Evolutionary conservation across 2,888 invertebrate species (phyloP), one percentile per base, ranked within the genome.

Genomic region (Eurois occulta): DNA sequence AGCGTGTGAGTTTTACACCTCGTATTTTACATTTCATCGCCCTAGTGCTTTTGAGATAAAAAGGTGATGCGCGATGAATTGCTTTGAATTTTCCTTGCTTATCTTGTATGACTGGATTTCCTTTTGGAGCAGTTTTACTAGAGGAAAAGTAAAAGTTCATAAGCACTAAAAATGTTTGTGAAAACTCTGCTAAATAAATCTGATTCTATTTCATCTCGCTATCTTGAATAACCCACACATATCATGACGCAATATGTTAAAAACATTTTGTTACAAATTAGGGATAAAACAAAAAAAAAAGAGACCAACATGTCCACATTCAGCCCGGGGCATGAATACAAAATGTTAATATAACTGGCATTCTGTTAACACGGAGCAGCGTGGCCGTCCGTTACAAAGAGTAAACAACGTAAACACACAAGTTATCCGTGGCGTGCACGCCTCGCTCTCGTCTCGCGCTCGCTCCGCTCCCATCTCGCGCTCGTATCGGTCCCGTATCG

Each of bases 311-410:
- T 81, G 84, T 85, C 87, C 84, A 83, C 80, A 75, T 71, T 66
- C 24, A 71, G 78, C 78, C 75, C 62, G 76, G 75, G 48, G 80
- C 78, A 80, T 87, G 87, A 87, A 88, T 83, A 86, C 85, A 86
- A 87, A 91, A 89, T 87, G 85, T 91, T 89, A 89, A 88, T 88
- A 87, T 84, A 80, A 79, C 80, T 86, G 83, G 83, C 85, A 84
- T 84, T 74, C 72, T 76, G 86, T 85, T 89, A 82, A 81, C 89
- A 86, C 75, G 64, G 60, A 81, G 86, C 69, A 68, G 79, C 76
- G 75, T 72, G 77, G 80, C 73, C 85, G 76, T 78, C 75, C 72
- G 87, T 81, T 84, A 87, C 69, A 83, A 83, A 84, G 83, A 76
- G 83, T 80, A 88, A 91, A 89, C 88, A 88, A 78, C 70, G 79